These are phyloP conservation scores for Tanytarsus gracilentus DNA, from an alignment of 2,888 invertebrate genomes.

Conservation along the genomic window DNA sequence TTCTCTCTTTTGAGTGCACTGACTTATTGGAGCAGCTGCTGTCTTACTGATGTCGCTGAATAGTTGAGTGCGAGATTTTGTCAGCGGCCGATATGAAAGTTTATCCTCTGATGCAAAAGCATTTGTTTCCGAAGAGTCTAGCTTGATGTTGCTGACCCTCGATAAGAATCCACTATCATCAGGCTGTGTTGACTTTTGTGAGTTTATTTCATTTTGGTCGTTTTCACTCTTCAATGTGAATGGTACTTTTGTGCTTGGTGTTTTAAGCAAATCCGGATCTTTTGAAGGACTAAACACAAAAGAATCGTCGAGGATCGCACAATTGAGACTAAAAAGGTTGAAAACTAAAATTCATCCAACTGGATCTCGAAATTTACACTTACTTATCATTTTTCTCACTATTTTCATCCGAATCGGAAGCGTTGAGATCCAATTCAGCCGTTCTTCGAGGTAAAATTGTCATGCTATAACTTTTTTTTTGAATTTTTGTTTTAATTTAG, in stretches of 20 bases:
- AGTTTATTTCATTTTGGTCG: conserved; percentile 11
- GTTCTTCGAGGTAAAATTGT: conserved; percentile 35
- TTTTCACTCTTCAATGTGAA: background rate
- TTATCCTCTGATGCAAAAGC: background rate
- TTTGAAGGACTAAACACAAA: conserved; percentile 37
- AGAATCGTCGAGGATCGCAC: conserved; percentile 41
- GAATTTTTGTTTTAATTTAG: background rate
- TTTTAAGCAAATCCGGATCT: conserved; percentile 31
- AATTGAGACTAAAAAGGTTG: conserved; percentile 36
- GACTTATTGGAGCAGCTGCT: background rate
- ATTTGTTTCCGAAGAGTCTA: background rate
- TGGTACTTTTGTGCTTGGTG: background rate
- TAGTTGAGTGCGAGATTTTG: background rate
- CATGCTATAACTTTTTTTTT: background rate
- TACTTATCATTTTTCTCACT: conserved; percentile 35
- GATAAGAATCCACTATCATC: background rate
- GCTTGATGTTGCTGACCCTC: background rate
- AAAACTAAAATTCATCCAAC: background rate
- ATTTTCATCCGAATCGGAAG: conserved; percentile 40
- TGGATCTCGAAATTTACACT: background rate
- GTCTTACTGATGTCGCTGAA: background rate
- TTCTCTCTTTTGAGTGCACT: background rate
- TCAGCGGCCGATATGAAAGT: background rate
- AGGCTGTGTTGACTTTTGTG: background rate
- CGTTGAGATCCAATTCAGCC: conserved; percentile 38